phyloP scores from a whole-genome alignment of 2,888 invertebrate genomes.

The Adela reaumurella region DNA sequence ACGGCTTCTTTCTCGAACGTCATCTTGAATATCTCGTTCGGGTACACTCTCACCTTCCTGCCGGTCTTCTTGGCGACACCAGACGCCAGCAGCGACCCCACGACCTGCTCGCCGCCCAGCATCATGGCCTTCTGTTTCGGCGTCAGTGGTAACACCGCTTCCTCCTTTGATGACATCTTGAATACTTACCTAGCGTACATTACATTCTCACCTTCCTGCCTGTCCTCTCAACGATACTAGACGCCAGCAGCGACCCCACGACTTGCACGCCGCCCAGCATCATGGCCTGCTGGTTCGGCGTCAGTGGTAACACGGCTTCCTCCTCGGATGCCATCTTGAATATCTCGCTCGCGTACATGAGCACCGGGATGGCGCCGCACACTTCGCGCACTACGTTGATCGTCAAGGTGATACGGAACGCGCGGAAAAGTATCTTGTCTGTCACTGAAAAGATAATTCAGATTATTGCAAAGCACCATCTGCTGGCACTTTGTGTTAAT shows the following conservation, averaged over 20 bases:
- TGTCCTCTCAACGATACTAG: conserved; percentile 31
- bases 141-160: conserved; percentile 23
- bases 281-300: conserved; percentile 44
- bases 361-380: conserved; percentile 36
- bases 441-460: conserved; percentile 25
- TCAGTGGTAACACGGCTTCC: conserved; percentile 19
- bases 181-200: conserved; percentile 46
- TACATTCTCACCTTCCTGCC: conserved; percentile 31
- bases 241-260: conserved; percentile 29
- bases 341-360: conserved; percentile 43
- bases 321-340: conserved; percentile 29
- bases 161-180: conserved; percentile 23
- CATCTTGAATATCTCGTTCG: conserved; percentile 35
- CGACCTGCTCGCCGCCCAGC: conserved; percentile 36
- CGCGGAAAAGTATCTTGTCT: conserved; percentile 31
- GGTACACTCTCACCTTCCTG: conserved; percentile 36
- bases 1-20: conserved; percentile 25
- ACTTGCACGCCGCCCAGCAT: conserved; percentile 39
- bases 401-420: conserved; percentile 30
- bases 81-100: conserved; percentile 28
- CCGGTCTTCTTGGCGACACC: conserved; percentile 35
- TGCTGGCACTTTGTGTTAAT: no score
- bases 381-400: conserved; percentile 30
- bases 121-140: conserved; percentile 45
- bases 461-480: no score